Percentiles rank a stretch among this genome's conserved stretches.
phyloP scores from a whole-genome alignment of 2,888 invertebrate genomes.

The Stenurella melanura region DNA sequence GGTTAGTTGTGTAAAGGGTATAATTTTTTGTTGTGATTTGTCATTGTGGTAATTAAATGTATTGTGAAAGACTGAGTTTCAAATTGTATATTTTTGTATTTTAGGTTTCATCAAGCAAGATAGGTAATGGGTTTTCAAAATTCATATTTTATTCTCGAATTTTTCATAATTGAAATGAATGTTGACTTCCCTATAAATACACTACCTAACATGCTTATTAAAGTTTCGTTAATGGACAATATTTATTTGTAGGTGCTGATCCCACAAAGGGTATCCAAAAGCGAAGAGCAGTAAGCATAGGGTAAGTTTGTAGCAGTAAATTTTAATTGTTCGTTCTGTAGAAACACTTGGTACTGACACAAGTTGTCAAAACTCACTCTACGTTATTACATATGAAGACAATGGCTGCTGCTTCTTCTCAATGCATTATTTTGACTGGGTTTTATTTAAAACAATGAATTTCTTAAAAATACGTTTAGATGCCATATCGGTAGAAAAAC shows the following conservation, averaged over 20 bases:
- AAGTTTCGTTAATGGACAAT: conserved; percentile 35
- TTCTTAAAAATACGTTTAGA: no score
- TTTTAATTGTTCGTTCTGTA: no score
- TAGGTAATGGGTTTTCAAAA: background rate
- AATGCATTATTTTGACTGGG: no score
- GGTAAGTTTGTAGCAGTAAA: conserved; percentile 76
- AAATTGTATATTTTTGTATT: background rate
- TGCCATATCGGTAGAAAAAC: no score
- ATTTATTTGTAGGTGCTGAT: conserved; percentile 81
- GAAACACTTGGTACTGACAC: no score
- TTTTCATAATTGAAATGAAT: background rate
- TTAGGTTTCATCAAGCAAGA: background rate
- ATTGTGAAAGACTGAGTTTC: background rate
- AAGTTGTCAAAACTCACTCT: no score
- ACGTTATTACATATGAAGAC: no score
- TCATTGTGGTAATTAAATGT: background rate
- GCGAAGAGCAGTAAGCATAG: conserved; percentile 86
- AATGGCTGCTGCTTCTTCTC: no score
- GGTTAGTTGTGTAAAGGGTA: conserved; percentile 70
- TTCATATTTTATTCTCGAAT: background rate
- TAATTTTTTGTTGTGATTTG: background rate
- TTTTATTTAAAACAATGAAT: no score
- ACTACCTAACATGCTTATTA: conserved; percentile 9
- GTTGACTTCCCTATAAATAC: background rate
- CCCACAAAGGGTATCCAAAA: conserved; percentile 87